These are phyloP conservation scores for Emydocephalus ijimae DNA, from an alignment of 2,113 vertebrate species.

Conservation along the genomic window DNA sequence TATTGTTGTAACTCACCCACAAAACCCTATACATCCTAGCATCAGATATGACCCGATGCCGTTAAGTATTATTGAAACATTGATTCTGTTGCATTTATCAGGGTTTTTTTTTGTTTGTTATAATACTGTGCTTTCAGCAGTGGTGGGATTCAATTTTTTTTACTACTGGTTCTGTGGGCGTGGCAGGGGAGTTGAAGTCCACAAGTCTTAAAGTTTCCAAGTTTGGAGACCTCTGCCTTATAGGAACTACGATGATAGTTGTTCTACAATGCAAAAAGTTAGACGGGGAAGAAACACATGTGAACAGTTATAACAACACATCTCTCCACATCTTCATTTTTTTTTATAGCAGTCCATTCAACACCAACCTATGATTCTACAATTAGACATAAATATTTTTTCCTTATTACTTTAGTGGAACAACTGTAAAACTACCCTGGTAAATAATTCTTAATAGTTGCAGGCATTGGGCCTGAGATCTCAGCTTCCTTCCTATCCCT, in stretches of 20 bases:
- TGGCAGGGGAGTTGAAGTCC: too few species aligned
- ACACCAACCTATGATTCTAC: background rate
- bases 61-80: background rate
- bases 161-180: too few species aligned
- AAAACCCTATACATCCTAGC: background rate
- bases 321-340: background rate
- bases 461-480: background rate
- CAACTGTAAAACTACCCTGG: background rate
- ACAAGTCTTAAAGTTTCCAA: too few species aligned
- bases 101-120: background rate
- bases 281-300: background rate
- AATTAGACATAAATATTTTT: background rate
- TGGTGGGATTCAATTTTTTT: too few species aligned
- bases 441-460: background rate
- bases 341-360: background rate
- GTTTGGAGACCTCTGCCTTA: too few species aligned
- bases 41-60: background rate
- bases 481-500: background rate
- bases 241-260: background rate
- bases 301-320: constrained; percentile 2
- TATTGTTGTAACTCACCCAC: background rate
- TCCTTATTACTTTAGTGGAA: background rate
- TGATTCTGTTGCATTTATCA: background rate
- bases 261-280: constrained; percentile 5
- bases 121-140: background rate